These are phyloP conservation scores for Dasypolia templi DNA, from an alignment of 2,888 invertebrate genomes.

Conservation along the genomic window DNA sequence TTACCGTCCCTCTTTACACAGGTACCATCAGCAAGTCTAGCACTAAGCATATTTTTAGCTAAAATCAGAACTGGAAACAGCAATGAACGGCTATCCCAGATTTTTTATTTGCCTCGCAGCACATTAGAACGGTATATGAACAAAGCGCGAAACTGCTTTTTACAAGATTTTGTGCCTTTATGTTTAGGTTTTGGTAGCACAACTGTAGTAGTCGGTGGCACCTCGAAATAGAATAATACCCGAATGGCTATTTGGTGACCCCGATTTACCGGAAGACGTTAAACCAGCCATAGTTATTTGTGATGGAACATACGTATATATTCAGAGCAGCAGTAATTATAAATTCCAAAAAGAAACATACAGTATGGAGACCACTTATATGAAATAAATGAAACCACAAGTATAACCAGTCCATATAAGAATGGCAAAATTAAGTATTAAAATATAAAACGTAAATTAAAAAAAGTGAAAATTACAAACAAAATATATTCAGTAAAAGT, in stretches of 20 bases:
- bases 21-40: background rate
- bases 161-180: conserved; percentile 2
- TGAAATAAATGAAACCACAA: no score
- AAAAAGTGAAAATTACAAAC: no score
- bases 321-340: conserved; percentile 5
- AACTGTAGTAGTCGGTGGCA: conserved; percentile 10
- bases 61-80: conserved; percentile 3
- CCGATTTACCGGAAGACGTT: background rate
- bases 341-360: background rate
- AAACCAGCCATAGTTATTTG: background rate
- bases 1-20: background rate
- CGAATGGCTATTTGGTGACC: background rate
- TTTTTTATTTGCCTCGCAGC: conserved; percentile 4
- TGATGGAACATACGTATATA: background rate
- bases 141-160: conserved; percentile 1
- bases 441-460: no score
- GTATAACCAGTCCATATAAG: no score
- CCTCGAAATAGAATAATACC: conserved; percentile 4
- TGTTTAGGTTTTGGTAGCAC: conserved; percentile 9
- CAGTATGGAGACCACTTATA: no score
- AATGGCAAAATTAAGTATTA: no score
- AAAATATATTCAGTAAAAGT: no score
- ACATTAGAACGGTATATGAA: conserved; percentile 9
- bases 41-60: background rate
- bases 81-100: background rate